Base-by-base conservation (phyloP, 2,888 invertebrate genomes). In the Sminthurides aquaticus region DNA sequence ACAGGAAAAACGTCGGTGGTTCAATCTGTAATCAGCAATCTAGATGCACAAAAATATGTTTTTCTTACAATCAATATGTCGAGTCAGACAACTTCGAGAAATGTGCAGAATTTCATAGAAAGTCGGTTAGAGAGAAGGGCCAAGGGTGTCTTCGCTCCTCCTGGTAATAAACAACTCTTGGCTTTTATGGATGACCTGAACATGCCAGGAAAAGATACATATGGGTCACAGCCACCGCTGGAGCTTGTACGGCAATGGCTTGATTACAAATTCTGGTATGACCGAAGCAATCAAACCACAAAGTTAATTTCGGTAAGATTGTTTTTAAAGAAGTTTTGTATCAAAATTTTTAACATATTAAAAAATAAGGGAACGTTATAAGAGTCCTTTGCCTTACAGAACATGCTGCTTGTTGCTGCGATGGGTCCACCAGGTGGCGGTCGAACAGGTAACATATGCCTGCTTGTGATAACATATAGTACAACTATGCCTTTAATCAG, bases 151-250 rank as follows among this genome's bases (percentile, higher is more conserved):
- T 92, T 85, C 76, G 86, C 88, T 1, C 93, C 93, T 0, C 81
- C 86, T 26, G 89, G 88, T 71, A 87, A 89, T 28, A 93, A 91
- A 80, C 87, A 82, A 71, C 85, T 94, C 85, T 84, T 93, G 65
- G 85, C 88, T 8, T 92, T 91, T 78, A 85, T 94, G 85, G 94
- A 94, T 78, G 93, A 94, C 78, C 87, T 94, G 75, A 93, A 93
- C 80, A 92, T 93, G 91, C 93, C 93, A 0, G 89, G 88, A 5
- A 89, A 90, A 71, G 93, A 94, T 76, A 84, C 84, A 18, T 93
- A 90, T 77, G 93, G 92, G 0, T 90, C 92, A 0, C 92, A 93
- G 78, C 91, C 93, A 3, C 91, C 93, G 0, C 79, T 94, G 5
- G 93, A 94, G 78, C 80, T 93, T 57, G 81, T 93, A 59, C 81